These are phyloP conservation scores for Pseudorhiza aurosa DNA, from an alignment of 30 jellyfish, hydroid and myxozoan species.

Conservation along the genomic window DNA sequence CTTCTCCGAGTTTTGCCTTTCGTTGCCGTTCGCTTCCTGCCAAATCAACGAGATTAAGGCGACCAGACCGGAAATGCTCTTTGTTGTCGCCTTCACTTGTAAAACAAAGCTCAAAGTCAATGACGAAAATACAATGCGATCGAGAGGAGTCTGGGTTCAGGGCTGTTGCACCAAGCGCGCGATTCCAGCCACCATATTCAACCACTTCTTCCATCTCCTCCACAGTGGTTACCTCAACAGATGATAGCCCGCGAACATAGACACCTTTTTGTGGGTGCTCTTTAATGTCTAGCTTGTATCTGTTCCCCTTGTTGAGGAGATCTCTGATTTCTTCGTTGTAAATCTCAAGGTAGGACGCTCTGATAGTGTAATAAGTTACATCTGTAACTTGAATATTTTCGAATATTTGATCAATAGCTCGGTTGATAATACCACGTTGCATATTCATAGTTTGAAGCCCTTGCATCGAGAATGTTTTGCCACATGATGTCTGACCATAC, in stretches of 20 bases:
- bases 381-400: conserved; percentile 88
- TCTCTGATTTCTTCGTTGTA: conserved; percentile 97
- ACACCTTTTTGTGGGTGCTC: conserved; percentile 99
- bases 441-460: conserved; percentile 77
- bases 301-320: conserved; percentile 82
- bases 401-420: conserved; percentile 94
- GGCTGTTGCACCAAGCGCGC: conserved; percentile 97
- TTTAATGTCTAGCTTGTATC: conserved; percentile 82
- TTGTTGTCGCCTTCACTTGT: conserved; percentile 81
- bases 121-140: conserved; percentile 92
- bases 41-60: conserved; percentile 90
- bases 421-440: conserved; percentile 92
- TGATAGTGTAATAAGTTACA: conserved; percentile 82
- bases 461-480: conserved; percentile 98
- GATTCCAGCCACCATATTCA: conserved; percentile 97
- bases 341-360: conserved; percentile 93
- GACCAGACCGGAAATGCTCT: conserved; percentile 94
- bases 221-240: conserved; percentile 93
- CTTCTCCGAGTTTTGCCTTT: conserved; percentile 87
- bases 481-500: conserved; percentile 98
- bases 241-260: conserved; percentile 87
- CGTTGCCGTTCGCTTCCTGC: conserved; percentile 99
- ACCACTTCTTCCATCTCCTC: conserved; percentile 99
- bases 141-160: conserved; percentile 97
- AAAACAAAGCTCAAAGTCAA: conserved; percentile 93